Evolutionary conservation across 1,140 invertebrate species (phyloP), one percentile per base, ranked within the genome.

Genomic region (Nymphalis io): DNA sequence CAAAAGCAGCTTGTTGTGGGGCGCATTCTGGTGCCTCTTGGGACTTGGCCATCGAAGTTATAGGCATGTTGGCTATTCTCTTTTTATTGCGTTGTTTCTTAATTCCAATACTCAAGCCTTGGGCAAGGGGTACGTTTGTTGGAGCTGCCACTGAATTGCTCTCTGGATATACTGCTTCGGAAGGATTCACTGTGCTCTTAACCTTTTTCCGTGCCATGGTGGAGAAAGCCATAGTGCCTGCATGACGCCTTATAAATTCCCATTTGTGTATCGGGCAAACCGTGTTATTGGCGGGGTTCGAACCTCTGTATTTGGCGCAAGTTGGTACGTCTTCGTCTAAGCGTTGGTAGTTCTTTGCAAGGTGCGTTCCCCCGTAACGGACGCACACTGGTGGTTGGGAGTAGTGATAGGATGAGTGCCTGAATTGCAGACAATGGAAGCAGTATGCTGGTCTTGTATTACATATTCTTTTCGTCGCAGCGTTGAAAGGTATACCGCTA

Each of bases 401-500:
- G 57, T 55, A 60, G 10, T 53, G 18, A 18, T 38, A 15, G 2
- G 21, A 51, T 3, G 57, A 46, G 57, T 68, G 65, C 20, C 65
- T 21, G 38, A 68, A 68, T 13, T 39, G 11, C 18, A 60, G 65
- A n/a, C 65, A 68, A 11, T 44, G 51, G 33, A 60, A 44, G 58
- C 66, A 68, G 18, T 53, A 58, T 13, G 66, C 42, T 6, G 66
- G 58, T 33, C 27, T 0, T 4, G 27, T 1, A 33, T 0, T 0
- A 1, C 27, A 8, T 33, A 0, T 33, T 33, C 27, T 33, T 8
- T 33, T 33, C 27, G 27, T 4, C 27, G 27, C 10, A 8, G 27
- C 10, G 27, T 33, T 33, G 27, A 0, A 33, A 3, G 27, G 27
- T 33, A 33, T 0, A 0, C 27, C 27, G 6, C 27, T 33, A 8